Conservation (phyloP, 2,888 invertebrate species). For the Eurois occulta region DNA sequence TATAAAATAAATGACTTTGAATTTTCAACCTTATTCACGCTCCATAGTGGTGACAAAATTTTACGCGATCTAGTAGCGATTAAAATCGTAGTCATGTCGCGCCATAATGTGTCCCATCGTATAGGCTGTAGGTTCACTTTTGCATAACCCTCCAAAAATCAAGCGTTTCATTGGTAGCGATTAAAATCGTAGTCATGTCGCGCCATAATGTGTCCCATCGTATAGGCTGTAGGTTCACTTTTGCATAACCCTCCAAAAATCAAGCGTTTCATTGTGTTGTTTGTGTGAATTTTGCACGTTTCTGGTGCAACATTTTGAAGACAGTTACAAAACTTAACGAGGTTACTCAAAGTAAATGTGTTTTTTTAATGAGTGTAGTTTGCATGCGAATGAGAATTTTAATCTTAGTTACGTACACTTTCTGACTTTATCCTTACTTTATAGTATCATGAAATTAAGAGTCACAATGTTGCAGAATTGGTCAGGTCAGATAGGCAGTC, state of each 20-base stretch:
- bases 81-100: too few relatives aligned
- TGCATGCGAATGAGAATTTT: slow-evolving; percentile 5
- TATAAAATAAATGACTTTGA: too few relatives aligned
- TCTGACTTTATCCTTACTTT: neutral
- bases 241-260: neutral
- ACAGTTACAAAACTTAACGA: slow-evolving; percentile 17
- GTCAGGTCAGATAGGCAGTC: too few relatives aligned
- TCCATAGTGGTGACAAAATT: too few relatives aligned
- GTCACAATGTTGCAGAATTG: neutral
- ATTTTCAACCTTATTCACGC: too few relatives aligned
- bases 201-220: neutral
- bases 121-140: neutral
- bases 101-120: neutral
- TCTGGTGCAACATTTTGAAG: slow-evolving; percentile 15
- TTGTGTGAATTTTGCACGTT: slow-evolving; percentile 1
- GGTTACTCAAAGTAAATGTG: slow-evolving; percentile 9
- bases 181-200: too few relatives aligned
- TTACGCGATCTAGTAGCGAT: too few relatives aligned
- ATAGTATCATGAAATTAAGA: neutral
- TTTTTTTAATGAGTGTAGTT: slow-evolving; percentile 24
- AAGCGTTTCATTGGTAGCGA: too few relatives aligned
- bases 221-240: neutral
- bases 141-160: neutral
- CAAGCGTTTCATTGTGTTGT: neutral
- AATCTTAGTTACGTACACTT: neutral